phyloP scores from a whole-genome alignment of 2,797 vertebrate genomes.

The Ctenosaura bakeri region DNA sequence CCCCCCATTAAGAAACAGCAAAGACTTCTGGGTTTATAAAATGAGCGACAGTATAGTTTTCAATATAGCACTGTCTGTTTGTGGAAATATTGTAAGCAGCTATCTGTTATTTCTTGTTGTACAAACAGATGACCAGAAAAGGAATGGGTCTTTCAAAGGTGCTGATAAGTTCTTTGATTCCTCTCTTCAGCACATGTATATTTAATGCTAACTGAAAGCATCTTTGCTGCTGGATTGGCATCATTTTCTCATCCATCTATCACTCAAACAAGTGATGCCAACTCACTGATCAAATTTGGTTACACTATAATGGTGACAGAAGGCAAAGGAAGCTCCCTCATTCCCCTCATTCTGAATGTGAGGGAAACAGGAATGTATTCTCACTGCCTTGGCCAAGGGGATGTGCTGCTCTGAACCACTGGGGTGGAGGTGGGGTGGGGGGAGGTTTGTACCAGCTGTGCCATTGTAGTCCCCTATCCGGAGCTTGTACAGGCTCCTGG shows the following conservation, averaged over 20 bases:
- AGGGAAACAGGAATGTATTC: no score
- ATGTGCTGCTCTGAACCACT: not conserved
- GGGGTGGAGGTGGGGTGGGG: not conserved
- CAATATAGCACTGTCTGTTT: not conserved
- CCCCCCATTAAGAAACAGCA: not conserved
- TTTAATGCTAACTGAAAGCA: not conserved
- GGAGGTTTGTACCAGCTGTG: constrained; percentile 87
- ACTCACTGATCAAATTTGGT: no score
- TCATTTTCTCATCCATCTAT: not conserved
- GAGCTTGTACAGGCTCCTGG: constrained; percentile 93
- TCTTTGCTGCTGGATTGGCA: not conserved
- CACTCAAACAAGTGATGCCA: no score
- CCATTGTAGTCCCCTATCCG: constrained; percentile 94
- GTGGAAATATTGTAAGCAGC: not conserved
- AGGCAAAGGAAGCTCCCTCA: not conserved
- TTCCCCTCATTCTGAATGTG: not conserved
- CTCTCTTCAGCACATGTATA: not conserved
- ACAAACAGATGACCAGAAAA: not conserved
- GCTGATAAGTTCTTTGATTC: not conserved
- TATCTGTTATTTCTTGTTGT: not conserved
- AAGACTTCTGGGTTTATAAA: not conserved
- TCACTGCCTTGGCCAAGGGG: not conserved
- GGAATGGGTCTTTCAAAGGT: not conserved
- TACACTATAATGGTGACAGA: not conserved
- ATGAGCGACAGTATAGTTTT: not conserved